Evolutionary conservation across 2,797 vertebrate genomes (phyloP).

Genomic region (Eulemur coronatus): DNA sequence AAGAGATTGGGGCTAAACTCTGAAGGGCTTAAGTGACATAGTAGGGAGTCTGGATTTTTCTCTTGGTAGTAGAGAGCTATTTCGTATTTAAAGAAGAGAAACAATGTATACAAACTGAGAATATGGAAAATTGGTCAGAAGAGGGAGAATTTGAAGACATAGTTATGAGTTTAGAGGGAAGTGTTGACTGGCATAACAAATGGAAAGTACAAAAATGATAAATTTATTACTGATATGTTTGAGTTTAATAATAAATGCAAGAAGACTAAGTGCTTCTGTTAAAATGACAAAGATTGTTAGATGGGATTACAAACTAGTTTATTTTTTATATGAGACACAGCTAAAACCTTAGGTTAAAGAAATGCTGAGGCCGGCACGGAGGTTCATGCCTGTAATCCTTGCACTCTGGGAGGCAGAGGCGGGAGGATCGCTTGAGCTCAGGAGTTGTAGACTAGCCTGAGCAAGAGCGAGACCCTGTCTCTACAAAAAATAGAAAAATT

Average conservation of each 20-base stretch:
- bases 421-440: too few relatives aligned
- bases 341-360: slow-evolving; percentile 16
- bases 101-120: neutral
- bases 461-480: too few relatives aligned
- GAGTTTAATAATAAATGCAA: slow-evolving; percentile 39
- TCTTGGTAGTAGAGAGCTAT: neutral
- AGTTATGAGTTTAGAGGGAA: neutral
- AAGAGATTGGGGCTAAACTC: neutral
- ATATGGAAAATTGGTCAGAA: slow-evolving; percentile 22
- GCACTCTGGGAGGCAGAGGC: too few relatives aligned
- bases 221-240: slow-evolving; percentile 22
- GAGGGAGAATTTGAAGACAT: slow-evolving; percentile 21
- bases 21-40: neutral
- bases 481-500: too few relatives aligned
- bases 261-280: neutral
- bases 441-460: too few relatives aligned
- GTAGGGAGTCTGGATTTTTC: slow-evolving; percentile 3
- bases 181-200: neutral
- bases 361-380: neutral
- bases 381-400: too few relatives aligned
- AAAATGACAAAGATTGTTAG: neutral
- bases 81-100: slow-evolving; percentile 47
- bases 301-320: neutral
- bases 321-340: neutral
- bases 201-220: slow-evolving; percentile 34